These are phyloP conservation scores for Artibeus lituratus DNA, from an alignment of 2,797 vertebrate species.

Conservation along the genomic window DNA sequence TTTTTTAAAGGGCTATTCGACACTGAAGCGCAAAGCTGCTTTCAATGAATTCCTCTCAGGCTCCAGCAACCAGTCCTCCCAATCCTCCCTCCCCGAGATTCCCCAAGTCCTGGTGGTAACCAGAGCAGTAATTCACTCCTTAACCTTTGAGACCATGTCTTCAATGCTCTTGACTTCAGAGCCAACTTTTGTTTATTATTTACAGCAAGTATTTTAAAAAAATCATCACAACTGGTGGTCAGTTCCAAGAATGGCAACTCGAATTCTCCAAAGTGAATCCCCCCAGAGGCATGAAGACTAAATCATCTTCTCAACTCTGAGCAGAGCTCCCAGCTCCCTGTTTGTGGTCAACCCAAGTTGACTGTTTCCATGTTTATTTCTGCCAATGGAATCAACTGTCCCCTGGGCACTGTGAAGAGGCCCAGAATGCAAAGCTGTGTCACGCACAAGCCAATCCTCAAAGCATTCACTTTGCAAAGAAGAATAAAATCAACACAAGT, in stretches of 20 bases:
- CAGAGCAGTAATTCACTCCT: background rate
- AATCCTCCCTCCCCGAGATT: background rate
- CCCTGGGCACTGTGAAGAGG: accelerated
- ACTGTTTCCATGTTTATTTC: background rate
- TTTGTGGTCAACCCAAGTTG: background rate
- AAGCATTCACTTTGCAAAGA: background rate
- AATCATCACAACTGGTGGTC: background rate
- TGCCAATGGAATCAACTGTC: background rate
- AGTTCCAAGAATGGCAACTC: background rate
- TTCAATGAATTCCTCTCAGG: background rate
- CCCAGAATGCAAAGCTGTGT: background rate
- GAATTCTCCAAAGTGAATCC: background rate
- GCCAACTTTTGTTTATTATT: background rate
- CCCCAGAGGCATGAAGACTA: background rate
- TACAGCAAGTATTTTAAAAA: background rate
- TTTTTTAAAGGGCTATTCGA: background rate
- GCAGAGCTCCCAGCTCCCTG: too few relatives aligned
- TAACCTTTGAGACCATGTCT: background rate
- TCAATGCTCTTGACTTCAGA: conserved; percentile 4
- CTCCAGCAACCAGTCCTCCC: background rate
- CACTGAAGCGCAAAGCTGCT: background rate
- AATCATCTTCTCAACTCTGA: background rate
- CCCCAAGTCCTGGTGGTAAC: background rate
- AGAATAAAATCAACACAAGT: background rate
- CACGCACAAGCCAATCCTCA: background rate